Base-by-base conservation (phyloP, 2,797 vertebrate genomes). In the Ceryle rudis region DNA sequence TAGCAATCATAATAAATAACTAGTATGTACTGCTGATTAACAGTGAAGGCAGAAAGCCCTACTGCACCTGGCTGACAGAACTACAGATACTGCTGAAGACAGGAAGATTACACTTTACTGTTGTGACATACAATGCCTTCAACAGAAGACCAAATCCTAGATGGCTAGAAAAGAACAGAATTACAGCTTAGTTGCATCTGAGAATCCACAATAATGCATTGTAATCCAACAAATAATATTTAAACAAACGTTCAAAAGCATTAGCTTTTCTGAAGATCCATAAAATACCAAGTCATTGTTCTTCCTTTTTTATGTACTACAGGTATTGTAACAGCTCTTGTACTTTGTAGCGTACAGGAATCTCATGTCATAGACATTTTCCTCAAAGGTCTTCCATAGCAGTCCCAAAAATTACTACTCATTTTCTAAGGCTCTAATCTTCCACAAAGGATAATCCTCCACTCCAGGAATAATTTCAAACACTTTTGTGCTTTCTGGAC, bases 391-490 rank as follows among this genome's bases (percentile, higher is more conserved):
- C 80, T 93, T 97, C 52, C 95, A 89, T 5, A 93, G 72, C 69
- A 96, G 83, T 78, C 87, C 14, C 3, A 31, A 91, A 97, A 95
- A 96, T 89, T 96, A 93, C 69, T 87, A 66, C 87, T 97, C 81
- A 95, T 95, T 97, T 97, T 89, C 94, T 86, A 97, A 90, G 74
- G 78, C 72, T 75, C 71, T 33, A 60, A 35, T 35, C 33, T 33
- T 58, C 14, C 57, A 35, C n/a, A 78, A 79, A 61, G 96, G 86
- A 94, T 70, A 80, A 93, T 74, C 74, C 83, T 91, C 41, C 23
- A 94, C 85, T 93, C 69, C 29, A 83, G 91, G 79, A 97, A 97
- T 62, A 49, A 69, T 97, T 98, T 96, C 87, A 95, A 97, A 97
- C 35, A 92, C 86, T 95, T 97, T 95, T 96, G 89, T 13, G 91